Conservation (phyloP, 2,113 vertebrate genomes). For the Prietella phreatophila region DNA sequence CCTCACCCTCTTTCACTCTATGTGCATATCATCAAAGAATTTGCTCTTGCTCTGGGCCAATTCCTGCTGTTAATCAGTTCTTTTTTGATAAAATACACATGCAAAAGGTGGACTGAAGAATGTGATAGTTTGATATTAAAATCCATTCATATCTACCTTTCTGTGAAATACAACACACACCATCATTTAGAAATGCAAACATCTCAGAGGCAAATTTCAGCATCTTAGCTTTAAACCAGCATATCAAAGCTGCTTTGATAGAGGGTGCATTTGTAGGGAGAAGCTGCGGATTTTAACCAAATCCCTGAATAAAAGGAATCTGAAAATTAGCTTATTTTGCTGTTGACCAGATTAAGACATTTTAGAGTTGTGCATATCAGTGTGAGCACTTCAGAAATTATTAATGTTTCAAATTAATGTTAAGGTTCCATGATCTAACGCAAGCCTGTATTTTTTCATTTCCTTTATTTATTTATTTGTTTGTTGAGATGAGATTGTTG, state of each 20-base stretch:
- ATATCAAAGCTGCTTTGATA: slow-evolving; percentile 30
- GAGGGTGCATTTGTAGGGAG: background rate
- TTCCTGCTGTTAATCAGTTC: background rate
- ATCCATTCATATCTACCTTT: background rate
- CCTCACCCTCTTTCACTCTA: background rate
- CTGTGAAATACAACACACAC: background rate
- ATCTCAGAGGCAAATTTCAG: background rate
- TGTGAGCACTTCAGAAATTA: background rate
- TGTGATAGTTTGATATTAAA: background rate
- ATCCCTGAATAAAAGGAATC: background rate
- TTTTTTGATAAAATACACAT: background rate
- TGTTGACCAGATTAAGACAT: background rate
- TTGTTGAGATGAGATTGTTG: background rate
- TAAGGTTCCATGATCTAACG: background rate
- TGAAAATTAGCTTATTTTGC: background rate
- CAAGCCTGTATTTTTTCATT: background rate
- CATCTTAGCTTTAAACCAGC: slow-evolving; percentile 4
- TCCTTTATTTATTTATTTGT: background rate
- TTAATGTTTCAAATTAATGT: background rate
- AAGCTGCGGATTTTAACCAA: background rate
- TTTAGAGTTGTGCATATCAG: background rate
- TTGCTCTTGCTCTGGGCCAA: background rate
- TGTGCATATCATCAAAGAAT: background rate
- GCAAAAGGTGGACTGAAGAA: background rate
- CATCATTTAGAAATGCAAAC: background rate